Base-by-base conservation (phyloP, 1,140 invertebrate genomes). In the Temnothorax nylanderi region DNA sequence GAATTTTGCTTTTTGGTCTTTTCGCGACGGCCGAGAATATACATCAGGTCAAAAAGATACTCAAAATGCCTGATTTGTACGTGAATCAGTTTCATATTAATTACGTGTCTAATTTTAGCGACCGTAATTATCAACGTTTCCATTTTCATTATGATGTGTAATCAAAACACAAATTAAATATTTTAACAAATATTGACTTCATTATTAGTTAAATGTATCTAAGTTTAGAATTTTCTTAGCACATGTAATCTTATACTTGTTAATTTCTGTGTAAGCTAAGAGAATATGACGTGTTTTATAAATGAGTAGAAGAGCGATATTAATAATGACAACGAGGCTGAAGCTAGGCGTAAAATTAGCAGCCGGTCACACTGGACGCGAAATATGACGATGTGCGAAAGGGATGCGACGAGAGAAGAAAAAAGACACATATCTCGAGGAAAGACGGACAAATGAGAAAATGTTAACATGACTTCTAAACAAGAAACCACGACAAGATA, bases 1-100 rank as follows among this genome's bases (percentile, higher is more conserved):
- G 67, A 82, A 84, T 84, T 84, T 84, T 21, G 32, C 69, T 37
- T 84, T 84, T 60, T 21, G 56, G 44, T 21, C n/a, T 62, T 75
- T 84, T 84, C 54, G 69, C 51, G 80, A n/a, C 44, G 58, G 18
- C 10, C 26, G 18, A 32, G 4, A 2, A 26, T 34, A 16, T 76
- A n/a, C n/a, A 26, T 26, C 26, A 54, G 41, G 54, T 26, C 8
- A 51, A 67, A 69, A 67, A 37, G 13, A 51, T 16, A 37, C 6
- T 1, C 65, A 18, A 49, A 67, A 16, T 13, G 32, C n/a, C 69
- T 11, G 47, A 8, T 67, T 37, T 26, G 16, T 21, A 80, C 21
- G 77, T n/a, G 6, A 21, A 41, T 80, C 62, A 69, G 4, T 41
- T 67, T 21, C 3, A 8, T 71, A 6, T 71, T n/a, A 11, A 11